Evolutionary conservation across 2,888 invertebrate genomes (phyloP), one percentile per base, ranked within the genome.

Genomic region (Hirtodrosophila histrioides): DNA sequence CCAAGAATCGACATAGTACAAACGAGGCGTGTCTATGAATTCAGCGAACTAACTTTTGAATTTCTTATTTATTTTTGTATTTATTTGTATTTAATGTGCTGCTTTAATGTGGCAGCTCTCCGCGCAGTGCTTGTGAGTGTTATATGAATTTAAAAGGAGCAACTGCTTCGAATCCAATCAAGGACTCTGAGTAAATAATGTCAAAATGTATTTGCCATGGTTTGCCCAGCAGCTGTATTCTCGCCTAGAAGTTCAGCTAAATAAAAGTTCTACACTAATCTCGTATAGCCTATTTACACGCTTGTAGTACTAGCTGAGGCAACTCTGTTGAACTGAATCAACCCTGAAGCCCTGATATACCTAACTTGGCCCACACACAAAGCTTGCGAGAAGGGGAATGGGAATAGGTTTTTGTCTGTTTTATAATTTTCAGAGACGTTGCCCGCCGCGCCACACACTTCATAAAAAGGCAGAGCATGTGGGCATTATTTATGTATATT

Each of bases 401-500:
- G 44, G 48, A 37, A 50, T 37, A 31, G 51, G 55, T 41, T 44
- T 44, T 58, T 45, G 62, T 73, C 65, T 79, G 76, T 76, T 79
- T 83, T 71, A 82, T 82, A 83, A 80, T 79, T 79, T 79, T 69
- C 73, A 65, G 64, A 72, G 83, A 79, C 76, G 39, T 60, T 60
- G 46, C 58, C 54, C 24, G 39, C 48, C 50, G 31, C 40, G 43
- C 46, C 60, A 46, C 57, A 78, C 66, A 81, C 69, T 69, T 76
- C 66, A 83, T 74, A 77, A 78, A 72, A 73, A 69, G 63, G 65
- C 71, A 79, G 86, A 67, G 75, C 70, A 77, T 75, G 86, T 75
- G 72, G 69, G 53, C 78, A 73, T 84, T 84, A 81, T 83, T 83
- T 86, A 86, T 86, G 86, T 80, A 77, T 86, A 75, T 86, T 83